These are phyloP conservation scores for Itoplectis maculator DNA, from an alignment of 2,888 invertebrate genomes.

Conservation along the genomic window DNA sequence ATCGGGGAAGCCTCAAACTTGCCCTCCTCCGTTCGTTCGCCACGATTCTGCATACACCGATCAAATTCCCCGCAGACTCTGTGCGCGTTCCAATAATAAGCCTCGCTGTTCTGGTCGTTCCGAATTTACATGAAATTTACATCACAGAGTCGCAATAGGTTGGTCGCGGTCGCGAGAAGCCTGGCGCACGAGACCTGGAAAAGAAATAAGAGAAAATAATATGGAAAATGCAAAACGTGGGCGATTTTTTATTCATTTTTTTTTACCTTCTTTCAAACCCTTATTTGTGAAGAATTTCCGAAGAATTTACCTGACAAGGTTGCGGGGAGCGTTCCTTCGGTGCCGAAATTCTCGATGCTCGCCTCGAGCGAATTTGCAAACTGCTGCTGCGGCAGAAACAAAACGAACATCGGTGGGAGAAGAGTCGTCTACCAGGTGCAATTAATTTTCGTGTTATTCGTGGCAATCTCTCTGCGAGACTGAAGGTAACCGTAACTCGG, in stretches of 20 bases:
- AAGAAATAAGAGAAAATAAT: neutral
- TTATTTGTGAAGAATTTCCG: slow-evolving; percentile 53
- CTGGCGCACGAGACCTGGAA: neutral
- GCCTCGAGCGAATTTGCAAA: slow-evolving; percentile 53
- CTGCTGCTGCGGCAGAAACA: slow-evolving; percentile 7
- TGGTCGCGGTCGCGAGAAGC: neutral
- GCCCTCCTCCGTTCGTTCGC: neutral
- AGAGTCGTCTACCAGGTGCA: neutral
- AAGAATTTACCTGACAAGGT: slow-evolving; percentile 32
- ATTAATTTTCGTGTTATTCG: slow-evolving; percentile 40
- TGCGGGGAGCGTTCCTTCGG: too few species aligned
- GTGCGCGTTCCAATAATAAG: slow-evolving; percentile 41
- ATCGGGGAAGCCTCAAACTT: neutral
- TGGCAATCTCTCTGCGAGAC: slow-evolving; percentile 15
- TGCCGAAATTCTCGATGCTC: neutral
- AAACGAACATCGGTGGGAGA: neutral
- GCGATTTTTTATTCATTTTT: neutral
- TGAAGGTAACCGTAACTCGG: neutral
- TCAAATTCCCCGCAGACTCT: slow-evolving; percentile 31
- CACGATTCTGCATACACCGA: slow-evolving; percentile 7
- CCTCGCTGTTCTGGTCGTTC: neutral
- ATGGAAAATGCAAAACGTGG: neutral
- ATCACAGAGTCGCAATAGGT: neutral
- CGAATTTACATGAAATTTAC: slow-evolving; percentile 44
- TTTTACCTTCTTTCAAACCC: slow-evolving; percentile 26